Evolutionary conservation across 1,140 invertebrate species (phyloP).

Genomic region (Phortica variegata): DNA sequence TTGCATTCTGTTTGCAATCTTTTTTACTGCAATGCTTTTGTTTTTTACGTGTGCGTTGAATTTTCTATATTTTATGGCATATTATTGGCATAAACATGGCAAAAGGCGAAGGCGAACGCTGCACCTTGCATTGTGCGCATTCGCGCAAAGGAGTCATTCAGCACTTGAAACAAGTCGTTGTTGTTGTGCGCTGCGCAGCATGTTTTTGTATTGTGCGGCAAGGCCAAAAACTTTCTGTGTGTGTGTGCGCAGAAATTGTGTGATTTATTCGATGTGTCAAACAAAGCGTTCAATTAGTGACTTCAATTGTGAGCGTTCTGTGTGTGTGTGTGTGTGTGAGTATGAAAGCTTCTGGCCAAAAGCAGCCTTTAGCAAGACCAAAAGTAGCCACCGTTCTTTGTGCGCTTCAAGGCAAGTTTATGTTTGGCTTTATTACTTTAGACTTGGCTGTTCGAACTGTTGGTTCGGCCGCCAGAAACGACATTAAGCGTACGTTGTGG

Average conservation of each 20-base stretch:
- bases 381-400: not conserved
- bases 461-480: no score
- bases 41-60: no score
- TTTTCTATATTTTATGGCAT: slow-evolving; percentile 55
- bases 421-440: slow-evolving; percentile 18
- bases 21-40: no score
- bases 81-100: slow-evolving; percentile 56
- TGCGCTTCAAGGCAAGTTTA: slow-evolving; percentile 1
- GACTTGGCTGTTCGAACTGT: slow-evolving; percentile 4
- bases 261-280: slow-evolving; percentile 55
- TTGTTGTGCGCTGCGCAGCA: no score
- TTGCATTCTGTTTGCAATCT: no score
- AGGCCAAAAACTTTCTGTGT: not conserved
- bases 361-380: slow-evolving; percentile 9
- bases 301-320: slow-evolving; percentile 40
- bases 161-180: no score
- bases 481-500: no score
- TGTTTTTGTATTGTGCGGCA: no score
- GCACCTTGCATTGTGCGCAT: slow-evolving; percentile 42
- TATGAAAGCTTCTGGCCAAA: slow-evolving; percentile 14
- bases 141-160: no score
- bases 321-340: not conserved
- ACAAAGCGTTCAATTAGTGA: slow-evolving; percentile 56
- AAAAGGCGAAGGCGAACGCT: slow-evolving; percentile 27
- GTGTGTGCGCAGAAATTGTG: slow-evolving; percentile 20